Evolutionary conservation across 2,113 vertebrate species (phyloP), one percentile per base, ranked within the genome.

Genomic region (Cyphomyrus discorhynchus): DNA sequence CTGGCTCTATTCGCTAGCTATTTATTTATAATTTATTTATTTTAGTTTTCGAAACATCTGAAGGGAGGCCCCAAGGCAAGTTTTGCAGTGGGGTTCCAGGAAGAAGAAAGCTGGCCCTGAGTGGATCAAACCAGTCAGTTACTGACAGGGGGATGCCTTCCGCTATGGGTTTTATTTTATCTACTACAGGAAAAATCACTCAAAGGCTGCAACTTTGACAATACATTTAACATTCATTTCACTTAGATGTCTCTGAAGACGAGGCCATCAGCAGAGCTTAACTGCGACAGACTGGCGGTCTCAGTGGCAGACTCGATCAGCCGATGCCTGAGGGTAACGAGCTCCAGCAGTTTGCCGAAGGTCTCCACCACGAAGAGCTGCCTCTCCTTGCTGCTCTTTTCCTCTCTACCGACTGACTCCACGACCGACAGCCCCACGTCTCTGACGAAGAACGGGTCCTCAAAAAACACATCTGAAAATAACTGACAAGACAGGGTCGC

Each of bases 291-390:
- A 42, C 35, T 42, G 74, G 62, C 90, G 88, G 93, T 95, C 92
- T 95, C 95, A 24, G 92, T 83, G 0, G 91, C 94, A 21, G 93
- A 88, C 24, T 96, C 95, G 66, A 94, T 93, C 91, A 97, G 92
- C 45, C 66, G 53, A 83, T 95, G 94, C 5, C 89, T 87, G 84
- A 97, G 84, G 0, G 91, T 96, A 85, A 95, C 88, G 27, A 97
- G 92, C 87, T 96, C 95, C 92, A 97, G 91, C 83, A 97, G 91
- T 8, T 5, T 93, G 47, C 92, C 94, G 88, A 96, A 95, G 0
- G 83, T 96, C 77, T 96, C 94, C 92, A 96, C 88, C 4, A 94
- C 91, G 66, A 94, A 90, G 3, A 74, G 0, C 3, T 92, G 91
- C 4, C 92, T 96, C 89, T 93, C 93, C 89, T 46, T 94, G 42